Evolutionary conservation across 1,140 invertebrate genomes (phyloP), one percentile per base, ranked within the genome.

Genomic region (Ceratosolen fusciceps): DNA sequence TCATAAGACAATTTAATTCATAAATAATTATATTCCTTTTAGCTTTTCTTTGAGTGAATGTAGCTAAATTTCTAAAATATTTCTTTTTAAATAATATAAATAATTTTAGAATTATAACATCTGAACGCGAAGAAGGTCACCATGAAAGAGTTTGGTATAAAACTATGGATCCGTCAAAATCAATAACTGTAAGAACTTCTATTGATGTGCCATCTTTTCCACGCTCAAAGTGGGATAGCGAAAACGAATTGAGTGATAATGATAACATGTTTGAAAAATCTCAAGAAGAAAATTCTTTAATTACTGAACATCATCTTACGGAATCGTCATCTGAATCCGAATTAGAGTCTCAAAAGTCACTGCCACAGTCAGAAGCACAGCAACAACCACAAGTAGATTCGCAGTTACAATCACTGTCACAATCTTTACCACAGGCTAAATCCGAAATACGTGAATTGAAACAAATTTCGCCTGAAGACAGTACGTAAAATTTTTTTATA

Each of bases 151-250:
- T 82, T 34, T 86, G 86, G 86, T 86, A 86, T 68, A 83, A 83
- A 29, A 52, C 83, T 3, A 31, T 81, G 24, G 83, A 85, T 78
- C 76, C 83, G n/a, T 77, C 83, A 1, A 86, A 85, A 72, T 43
- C 79, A 65, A 77, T 81, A 37, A 47, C 16, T 37, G 54, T 74
- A 39, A 77, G 75, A 19, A 68, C 21, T 68, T 83, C 56, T 2
- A 68, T 73, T 78, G 83, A 79, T 78, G 80, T 75, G 31, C 84
- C 26, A 62, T 85, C n/a, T 83, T 82, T 86, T 54, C 87, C 88
- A 10, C 88, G 85, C 65, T 90, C 89, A 29, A 90, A 87, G 52
- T 90, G 90, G 90, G 90, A 90, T n/a, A 90, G 88, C 31, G 89
- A 89, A 74, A 81, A 81, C 39, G 74, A 77, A 58, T 67, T 74